These are phyloP conservation scores for Balearica regulorum DNA, from an alignment of 2,797 vertebrate species.

Conservation along the genomic window DNA sequence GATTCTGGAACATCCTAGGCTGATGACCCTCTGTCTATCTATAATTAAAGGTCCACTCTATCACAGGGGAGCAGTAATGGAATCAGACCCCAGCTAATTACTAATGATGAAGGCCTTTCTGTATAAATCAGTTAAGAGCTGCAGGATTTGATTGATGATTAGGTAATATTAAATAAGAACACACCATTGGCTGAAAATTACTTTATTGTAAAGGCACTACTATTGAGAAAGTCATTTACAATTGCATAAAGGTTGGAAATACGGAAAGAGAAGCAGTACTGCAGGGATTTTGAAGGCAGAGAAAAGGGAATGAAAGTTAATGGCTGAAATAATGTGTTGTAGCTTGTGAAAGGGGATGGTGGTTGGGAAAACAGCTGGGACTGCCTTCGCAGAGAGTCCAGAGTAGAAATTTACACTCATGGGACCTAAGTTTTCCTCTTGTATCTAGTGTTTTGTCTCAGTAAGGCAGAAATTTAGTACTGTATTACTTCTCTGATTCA, in stretches of 20 bases:
- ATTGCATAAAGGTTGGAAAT: not conserved
- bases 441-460: not conserved
- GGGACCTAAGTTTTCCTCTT: not conserved
- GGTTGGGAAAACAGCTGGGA: not conserved
- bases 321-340: not conserved
- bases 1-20: not conserved
- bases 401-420: not conserved
- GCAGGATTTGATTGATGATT: not conserved
- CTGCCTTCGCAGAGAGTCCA: rapidly evolving
- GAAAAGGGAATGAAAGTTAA: not conserved
- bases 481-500: not conserved
- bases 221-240: not conserved
- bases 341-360: not conserved
- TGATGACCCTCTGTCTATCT: not conserved
- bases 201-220: constrained; percentile 20
- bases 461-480: not conserved
- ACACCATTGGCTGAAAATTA: not conserved
- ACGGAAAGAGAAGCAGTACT: not conserved
- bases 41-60: not conserved
- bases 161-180: not conserved
- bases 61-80: not conserved
- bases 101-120: not conserved
- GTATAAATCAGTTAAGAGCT: not conserved
- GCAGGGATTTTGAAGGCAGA: not conserved
- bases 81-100: not conserved